A percentile compares a stretch with the other conserved stretches of the same genome.
These are phyloP conservation scores for Adelphocoris suturalis DNA, from an alignment of 2,888 invertebrate species.

Conservation along the genomic window DNA sequence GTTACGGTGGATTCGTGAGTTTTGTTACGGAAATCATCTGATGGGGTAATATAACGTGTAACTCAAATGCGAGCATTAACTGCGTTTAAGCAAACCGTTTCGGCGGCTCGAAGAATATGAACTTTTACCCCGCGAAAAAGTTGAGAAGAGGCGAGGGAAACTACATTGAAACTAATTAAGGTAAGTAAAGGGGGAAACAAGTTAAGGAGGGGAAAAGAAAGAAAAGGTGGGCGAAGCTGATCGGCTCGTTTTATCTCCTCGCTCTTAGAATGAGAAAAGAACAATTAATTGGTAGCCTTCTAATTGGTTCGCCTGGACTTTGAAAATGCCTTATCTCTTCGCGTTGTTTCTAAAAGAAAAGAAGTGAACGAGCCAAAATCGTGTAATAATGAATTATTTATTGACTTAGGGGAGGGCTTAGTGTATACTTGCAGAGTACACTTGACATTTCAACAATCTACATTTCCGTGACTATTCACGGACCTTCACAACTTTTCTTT, in stretches of 20 bases:
- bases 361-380: neutral
- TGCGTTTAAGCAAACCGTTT: neutral
- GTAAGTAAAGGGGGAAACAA: conserved; percentile 66
- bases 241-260: conserved; percentile 69
- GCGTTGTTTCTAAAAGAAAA: conserved; percentile 27
- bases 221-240: conserved; percentile 54
- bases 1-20: too few relatives aligned
- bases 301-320: conserved; percentile 66
- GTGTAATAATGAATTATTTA: conserved; percentile 34
- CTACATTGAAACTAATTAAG: conserved; percentile 68
- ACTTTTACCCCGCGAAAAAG: conserved; percentile 20
- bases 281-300: conserved; percentile 68
- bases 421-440: neutral
- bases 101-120: neutral
- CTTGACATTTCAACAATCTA: too few relatives aligned
- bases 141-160: conserved; percentile 52
- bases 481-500: too few relatives aligned
- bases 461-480: too few relatives aligned
- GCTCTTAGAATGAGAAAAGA: conserved; percentile 69
- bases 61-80: neutral
- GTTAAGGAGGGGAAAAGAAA: conserved; percentile 65
- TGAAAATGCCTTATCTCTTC: conserved; percentile 56
- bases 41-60: too few relatives aligned
- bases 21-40: too few relatives aligned
- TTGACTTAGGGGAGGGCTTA: neutral